Conservation (phyloP, 2,797 vertebrate species). For the Holocentrus rufus region DNA sequence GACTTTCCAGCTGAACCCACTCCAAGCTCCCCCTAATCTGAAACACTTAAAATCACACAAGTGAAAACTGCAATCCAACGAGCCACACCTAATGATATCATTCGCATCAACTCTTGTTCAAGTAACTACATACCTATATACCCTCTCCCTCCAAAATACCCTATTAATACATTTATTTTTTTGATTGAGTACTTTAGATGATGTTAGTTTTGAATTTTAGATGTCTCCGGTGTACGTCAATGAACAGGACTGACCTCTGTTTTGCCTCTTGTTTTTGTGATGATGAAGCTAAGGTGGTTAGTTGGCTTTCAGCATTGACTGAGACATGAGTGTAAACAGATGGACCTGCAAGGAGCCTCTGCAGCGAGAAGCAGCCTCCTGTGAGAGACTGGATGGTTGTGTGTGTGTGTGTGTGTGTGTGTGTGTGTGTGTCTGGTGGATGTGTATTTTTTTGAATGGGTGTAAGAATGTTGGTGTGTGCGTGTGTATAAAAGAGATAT, state of each 20-base stretch:
- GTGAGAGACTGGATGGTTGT: conserved; percentile 27
- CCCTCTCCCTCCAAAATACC: conserved; percentile 9
- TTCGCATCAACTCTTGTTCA: conserved; percentile 25
- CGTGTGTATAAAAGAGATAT: conserved; percentile 34
- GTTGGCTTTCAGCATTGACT: conserved; percentile 47
- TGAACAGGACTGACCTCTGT: conserved; percentile 15
- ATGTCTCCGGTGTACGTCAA: conserved; percentile 27
- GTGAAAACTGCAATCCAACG: conserved; percentile 35
- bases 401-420: conserved; percentile 4
- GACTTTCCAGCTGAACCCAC: conserved; percentile 68
- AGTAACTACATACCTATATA: conserved; percentile 23
- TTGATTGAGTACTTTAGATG: conserved; percentile 18
- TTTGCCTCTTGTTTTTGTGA: conserved; percentile 17
- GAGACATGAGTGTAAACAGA: conserved; percentile 56
- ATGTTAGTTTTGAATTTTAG: conserved; percentile 43
- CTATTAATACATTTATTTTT: conserved; percentile 41
- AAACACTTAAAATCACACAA: conserved; percentile 29
- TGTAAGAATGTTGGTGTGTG: conserved; percentile 31
- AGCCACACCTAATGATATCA: conserved; percentile 21
- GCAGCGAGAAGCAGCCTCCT: conserved; percentile 46
- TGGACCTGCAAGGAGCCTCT: conserved; percentile 55
- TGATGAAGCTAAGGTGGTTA: conserved; percentile 51
- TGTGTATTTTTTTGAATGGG: conserved; percentile 41
- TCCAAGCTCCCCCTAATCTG: conserved; percentile 43
- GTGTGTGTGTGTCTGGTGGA: conserved; percentile 13